Percentiles rank a stretch among this genome's conserved stretches.
Evolutionary conservation across 2,797 vertebrate genomes (phyloP).

Genomic region (Falco rusticolus): DNA sequence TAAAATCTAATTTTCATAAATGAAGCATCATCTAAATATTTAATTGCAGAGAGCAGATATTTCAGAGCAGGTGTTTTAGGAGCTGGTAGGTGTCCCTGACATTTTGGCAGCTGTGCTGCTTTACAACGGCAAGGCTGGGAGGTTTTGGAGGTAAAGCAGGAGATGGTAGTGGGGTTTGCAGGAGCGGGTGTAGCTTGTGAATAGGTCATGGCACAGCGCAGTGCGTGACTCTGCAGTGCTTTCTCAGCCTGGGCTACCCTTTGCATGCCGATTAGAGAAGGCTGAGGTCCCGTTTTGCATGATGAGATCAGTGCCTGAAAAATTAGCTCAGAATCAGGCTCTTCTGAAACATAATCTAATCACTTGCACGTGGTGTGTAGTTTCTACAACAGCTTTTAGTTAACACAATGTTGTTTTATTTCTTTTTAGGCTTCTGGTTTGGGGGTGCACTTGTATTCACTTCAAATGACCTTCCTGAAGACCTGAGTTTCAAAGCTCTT

Average conservation of each 20-base stretch:
- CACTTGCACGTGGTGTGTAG: neutral
- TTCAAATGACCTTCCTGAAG: neutral
- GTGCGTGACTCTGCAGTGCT: no score
- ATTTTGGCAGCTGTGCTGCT: neutral
- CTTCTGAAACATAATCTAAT: neutral
- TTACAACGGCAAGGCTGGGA: neutral
- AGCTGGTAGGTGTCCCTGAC: neutral
- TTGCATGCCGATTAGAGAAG: accelerated
- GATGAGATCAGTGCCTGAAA: neutral
- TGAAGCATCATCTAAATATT: conserved; percentile 62
- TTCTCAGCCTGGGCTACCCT: neutral
- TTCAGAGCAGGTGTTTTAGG: conserved; percentile 49
- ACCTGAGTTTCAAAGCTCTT: neutral
- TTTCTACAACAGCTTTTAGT: neutral
- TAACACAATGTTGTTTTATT: neutral
- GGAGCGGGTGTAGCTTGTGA: neutral
- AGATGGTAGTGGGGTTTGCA: neutral
- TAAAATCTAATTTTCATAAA: conserved; percentile 63
- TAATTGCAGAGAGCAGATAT: conserved; percentile 46
- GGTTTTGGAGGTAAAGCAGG: neutral
- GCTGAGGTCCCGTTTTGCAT: neutral
- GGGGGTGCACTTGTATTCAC: accelerated
- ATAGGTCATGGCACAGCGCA: neutral
- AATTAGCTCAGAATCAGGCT: neutral
- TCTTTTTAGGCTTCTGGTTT: neutral